Evolutionary conservation across 2,113 vertebrate genomes (phyloP).

Genomic region (Dasyprocta punctata): DNA sequence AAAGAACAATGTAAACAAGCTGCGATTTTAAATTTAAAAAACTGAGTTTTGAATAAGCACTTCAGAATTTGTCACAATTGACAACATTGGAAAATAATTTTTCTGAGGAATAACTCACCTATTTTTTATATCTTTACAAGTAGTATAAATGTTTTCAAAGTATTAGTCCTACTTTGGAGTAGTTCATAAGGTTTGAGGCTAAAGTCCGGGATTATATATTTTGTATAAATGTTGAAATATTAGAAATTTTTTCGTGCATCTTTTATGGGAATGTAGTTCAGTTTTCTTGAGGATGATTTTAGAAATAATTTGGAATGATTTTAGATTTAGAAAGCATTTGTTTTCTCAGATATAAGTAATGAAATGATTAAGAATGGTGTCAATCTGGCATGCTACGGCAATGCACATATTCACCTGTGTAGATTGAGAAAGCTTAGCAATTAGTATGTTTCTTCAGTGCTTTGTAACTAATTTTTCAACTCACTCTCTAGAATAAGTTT

Average conservation of each 20-base stretch:
- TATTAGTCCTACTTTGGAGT: background rate
- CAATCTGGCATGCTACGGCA: background rate
- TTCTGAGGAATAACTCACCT: conserved; percentile 40
- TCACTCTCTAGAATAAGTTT: background rate
- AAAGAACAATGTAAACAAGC: background rate
- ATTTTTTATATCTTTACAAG: conserved; percentile 25
- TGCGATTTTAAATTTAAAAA: conserved; percentile 4
- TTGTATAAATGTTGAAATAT: background rate
- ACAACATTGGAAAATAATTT: background rate
- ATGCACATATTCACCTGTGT: background rate
- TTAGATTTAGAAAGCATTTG: background rate
- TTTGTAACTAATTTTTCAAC: background rate
- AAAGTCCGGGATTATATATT: background rate
- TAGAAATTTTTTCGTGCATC: too few species aligned
- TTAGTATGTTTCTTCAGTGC: conserved; percentile 17
- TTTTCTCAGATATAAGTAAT: background rate
- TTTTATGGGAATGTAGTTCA: background rate
- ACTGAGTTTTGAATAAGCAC: background rate
- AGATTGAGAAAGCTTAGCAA: background rate
- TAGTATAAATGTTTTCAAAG: background rate
- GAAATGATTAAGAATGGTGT: conserved; percentile 32
- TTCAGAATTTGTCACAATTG: conserved; percentile 26
- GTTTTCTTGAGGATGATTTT: background rate
- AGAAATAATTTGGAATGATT: conserved; percentile 32
- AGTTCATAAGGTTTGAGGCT: conserved; percentile 24